Base-by-base conservation (phyloP, 2,888 invertebrate species). In the Drosophila pseudotalamancana region DNA sequence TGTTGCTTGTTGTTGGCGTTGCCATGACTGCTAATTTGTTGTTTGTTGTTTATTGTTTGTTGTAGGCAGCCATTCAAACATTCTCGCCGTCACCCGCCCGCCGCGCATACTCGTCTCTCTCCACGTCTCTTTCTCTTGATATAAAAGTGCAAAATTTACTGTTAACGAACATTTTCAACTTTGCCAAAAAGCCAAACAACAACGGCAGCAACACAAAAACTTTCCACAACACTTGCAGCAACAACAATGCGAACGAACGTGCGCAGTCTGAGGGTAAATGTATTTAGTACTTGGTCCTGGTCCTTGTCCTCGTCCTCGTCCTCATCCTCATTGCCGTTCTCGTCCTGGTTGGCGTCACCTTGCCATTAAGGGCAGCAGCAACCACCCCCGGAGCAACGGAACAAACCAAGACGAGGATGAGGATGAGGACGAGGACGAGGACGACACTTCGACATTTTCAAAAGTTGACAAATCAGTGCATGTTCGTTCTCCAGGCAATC, bases 401-500 rank as follows among this genome's bases (percentile, higher is more conserved):
- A 32, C 68, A 59, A 53, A 66, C 42, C 57, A 43, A 31, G 60
- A 54, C 40, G n/a, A 11, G 40, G 12, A 12, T 5, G 6, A 6
- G 9, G 25, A 54, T 39, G 12, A 18, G 42, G 12, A 56, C 72
- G 54, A 68, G 50, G n/a, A 37, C 57, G 23, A 73, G 72, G 57
- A 62, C 78, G 64, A 80, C 86, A 86, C 80, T 83, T 87, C 85
- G 85, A 87, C 84, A 87, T 87, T 84, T 87, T 82, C 59, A 83
- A 85, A 88, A 88, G 87, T 88, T 87, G 88, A 87, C 87, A 87
- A 87, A 87, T 87, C 87, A 87, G 85, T 88, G 87, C 81, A 81
- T 87, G 82, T 84, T 51, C 57, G 48, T 37, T 61, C 65, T 60
- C 34, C 23, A 8, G 34, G 43, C 35, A 45, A 45, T 39, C 21